phyloP scores from a whole-genome alignment of 2,888 invertebrate genomes.

The Acrobasis consociella region DNA sequence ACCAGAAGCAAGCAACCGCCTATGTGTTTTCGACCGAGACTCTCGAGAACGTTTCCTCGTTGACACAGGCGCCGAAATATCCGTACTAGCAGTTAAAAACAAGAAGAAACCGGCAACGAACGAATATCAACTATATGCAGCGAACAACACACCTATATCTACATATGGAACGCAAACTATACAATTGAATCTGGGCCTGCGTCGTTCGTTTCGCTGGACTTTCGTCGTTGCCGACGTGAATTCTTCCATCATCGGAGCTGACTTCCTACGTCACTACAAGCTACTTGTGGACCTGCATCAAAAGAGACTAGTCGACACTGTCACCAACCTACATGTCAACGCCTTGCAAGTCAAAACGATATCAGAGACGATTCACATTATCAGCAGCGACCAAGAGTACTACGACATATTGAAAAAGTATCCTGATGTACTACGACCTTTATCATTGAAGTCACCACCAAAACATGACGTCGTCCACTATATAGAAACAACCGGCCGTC shows the following conservation, averaged over 20 bases:
- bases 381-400: neutral
- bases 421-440: neutral
- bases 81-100: slow-evolving; percentile 23
- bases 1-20: slow-evolving; percentile 25
- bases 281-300: slow-evolving; percentile 26
- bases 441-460: neutral
- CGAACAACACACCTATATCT: slow-evolving; percentile 30
- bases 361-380: neutral
- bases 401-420: neutral
- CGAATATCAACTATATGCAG: slow-evolving; percentile 27
- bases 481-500: neutral
- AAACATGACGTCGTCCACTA: slow-evolving; percentile 4
- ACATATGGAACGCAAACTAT: slow-evolving; percentile 29
- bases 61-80: slow-evolving; percentile 31
- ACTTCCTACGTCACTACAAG: slow-evolving; percentile 24
- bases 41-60: slow-evolving; percentile 28
- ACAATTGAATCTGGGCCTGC: slow-evolving; percentile 29
- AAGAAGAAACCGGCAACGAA: slow-evolving; percentile 7
- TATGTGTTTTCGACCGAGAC: slow-evolving; percentile 29
- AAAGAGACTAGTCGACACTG: neutral
- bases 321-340: neutral
- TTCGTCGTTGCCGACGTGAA: slow-evolving; percentile 35
- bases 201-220: slow-evolving; percentile 32
- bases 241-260: slow-evolving; percentile 26
- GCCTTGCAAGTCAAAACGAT: neutral